A percentile compares a stretch with the other conserved stretches of the same genome.
These are phyloP conservation scores for Chunga burmeisteri DNA, from an alignment of 2,113 vertebrate genomes.

Conservation along the genomic window DNA sequence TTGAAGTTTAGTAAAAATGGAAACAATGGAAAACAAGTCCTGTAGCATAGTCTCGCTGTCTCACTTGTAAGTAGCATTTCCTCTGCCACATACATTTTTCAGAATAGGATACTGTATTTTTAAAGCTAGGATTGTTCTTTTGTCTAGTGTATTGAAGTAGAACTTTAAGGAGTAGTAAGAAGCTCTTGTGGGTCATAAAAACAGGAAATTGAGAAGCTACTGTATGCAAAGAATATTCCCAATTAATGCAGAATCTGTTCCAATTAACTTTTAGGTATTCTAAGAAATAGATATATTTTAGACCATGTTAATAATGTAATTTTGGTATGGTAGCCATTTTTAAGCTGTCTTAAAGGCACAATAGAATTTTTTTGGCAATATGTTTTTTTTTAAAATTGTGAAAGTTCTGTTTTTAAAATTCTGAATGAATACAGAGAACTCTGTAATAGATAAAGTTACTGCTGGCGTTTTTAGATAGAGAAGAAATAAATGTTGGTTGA, in stretches of 20 bases:
- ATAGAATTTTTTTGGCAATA: background rate
- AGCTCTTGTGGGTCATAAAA: background rate
- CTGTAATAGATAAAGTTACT: background rate
- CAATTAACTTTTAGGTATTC: background rate
- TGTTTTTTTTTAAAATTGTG: background rate
- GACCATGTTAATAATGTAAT: background rate
- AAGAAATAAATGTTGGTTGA: background rate
- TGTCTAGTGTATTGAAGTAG: background rate
- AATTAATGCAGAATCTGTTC: background rate
- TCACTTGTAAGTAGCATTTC: background rate
- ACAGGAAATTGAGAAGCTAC: background rate
- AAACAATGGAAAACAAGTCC: background rate
- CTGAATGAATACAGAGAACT: background rate
- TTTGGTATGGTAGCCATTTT: background rate
- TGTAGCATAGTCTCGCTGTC: background rate
- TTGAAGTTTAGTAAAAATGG: background rate
- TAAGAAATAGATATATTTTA: background rate
- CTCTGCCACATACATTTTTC: background rate
- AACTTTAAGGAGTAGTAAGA: background rate
- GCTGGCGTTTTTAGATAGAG: background rate
- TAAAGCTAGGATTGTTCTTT: background rate
- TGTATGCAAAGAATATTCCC: background rate
- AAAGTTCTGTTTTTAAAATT: background rate
- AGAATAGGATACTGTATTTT: background rate
- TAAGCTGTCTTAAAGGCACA: background rate